These are phyloP conservation scores for Theocolax elegans DNA, from an alignment of 1,140 invertebrate species.

Conservation along the genomic window DNA sequence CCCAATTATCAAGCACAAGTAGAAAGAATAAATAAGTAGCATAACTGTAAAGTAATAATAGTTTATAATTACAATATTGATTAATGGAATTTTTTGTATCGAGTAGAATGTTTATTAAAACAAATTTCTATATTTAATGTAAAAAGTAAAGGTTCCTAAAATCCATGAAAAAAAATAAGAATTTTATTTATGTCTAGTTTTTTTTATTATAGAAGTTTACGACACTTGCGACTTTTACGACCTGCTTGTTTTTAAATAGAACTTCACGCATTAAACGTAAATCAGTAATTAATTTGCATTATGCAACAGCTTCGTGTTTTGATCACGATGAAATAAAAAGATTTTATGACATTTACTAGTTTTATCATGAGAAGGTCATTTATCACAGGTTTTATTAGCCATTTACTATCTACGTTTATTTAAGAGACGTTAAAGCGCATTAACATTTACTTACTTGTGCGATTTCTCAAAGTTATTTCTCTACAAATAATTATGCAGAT, in stretches of 20 bases:
- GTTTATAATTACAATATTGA: too few relatives aligned
- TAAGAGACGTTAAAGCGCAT: slow-evolving; percentile 30
- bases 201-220: slow-evolving; percentile 33
- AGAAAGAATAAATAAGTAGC: too few relatives aligned
- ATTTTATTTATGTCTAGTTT: slow-evolving; percentile 11
- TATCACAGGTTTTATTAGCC: slow-evolving; percentile 32
- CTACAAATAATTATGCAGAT: slow-evolving; percentile 23
- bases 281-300: slow-evolving; percentile 43
- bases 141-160: slow-evolving; percentile 20
- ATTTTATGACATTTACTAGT: slow-evolving; percentile 38
- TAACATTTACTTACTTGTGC: slow-evolving; percentile 29
- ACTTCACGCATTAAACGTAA: slow-evolving; percentile 35
- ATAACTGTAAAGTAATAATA: too few relatives aligned
- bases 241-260: slow-evolving; percentile 32
- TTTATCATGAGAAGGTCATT: slow-evolving; percentile 38
- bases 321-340: slow-evolving; percentile 32
- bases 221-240: slow-evolving; percentile 28
- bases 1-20: too few relatives aligned
- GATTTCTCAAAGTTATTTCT: slow-evolving; percentile 24
- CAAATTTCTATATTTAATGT: slow-evolving; percentile 3
- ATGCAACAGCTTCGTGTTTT: slow-evolving; percentile 31
- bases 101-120: slow-evolving; percentile 15
- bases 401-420: slow-evolving; percentile 34
- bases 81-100: too few relatives aligned
- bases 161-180: slow-evolving; percentile 1